These are phyloP conservation scores for Drosophila algonquin DNA, from an alignment of 2,888 invertebrate species.

Conservation along the genomic window DNA sequence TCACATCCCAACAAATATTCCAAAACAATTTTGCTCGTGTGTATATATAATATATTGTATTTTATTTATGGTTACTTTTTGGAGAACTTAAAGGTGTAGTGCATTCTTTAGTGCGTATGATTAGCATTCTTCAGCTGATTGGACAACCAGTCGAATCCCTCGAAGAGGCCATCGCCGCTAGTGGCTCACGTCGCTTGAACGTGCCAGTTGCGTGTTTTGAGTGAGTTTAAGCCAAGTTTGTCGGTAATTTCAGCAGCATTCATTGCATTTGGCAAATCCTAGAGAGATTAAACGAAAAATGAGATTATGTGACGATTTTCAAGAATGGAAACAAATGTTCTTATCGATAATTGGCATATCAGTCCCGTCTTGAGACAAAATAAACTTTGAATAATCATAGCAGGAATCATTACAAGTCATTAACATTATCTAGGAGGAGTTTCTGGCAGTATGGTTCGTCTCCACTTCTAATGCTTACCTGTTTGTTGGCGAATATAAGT, in stretches of 20 bases:
- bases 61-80: no score
- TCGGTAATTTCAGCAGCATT: conserved; percentile 99
- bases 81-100: no score
- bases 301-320: not conserved
- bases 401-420: no score
- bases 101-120: conserved; percentile 84
- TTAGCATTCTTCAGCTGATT: conserved; percentile 99
- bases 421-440: no score
- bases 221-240: conserved; percentile 98
- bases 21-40: no score
- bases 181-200: conserved; percentile 99
- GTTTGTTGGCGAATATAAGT: conserved; percentile 99
- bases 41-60: no score
- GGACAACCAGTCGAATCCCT: conserved; percentile 99
- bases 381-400: not conserved
- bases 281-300: conserved; percentile 65
- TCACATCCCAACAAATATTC: no score
- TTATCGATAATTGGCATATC: not conserved
- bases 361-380: not conserved
- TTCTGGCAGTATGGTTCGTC: no score
- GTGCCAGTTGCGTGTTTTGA: conserved; percentile 99
- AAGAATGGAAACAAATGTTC: not conserved
- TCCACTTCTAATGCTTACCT: conserved; percentile 86
- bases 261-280: conserved; percentile 99
- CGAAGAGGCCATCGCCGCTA: conserved; percentile 99